A percentile compares a stretch with the other conserved stretches of the same genome.
Conservation (phyloP, 1,140 invertebrate genomes). For the Hestina assimilis region DNA sequence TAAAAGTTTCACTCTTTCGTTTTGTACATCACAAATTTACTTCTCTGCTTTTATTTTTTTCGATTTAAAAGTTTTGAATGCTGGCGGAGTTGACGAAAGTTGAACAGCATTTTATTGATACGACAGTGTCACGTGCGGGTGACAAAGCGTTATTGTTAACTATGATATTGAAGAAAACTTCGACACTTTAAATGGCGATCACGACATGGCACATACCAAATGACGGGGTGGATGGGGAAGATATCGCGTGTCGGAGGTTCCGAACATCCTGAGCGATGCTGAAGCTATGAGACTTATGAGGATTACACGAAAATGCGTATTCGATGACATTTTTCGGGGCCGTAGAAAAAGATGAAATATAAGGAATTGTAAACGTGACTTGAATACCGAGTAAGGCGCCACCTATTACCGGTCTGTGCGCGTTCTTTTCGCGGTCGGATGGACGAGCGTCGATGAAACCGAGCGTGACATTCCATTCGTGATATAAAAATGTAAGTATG, state of each 20-base stretch:
- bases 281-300: conserved; percentile 74
- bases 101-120: conserved; percentile 4
- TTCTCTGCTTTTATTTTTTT: too few species aligned
- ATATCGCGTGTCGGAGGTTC: conserved; percentile 44
- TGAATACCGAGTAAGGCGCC: conserved; percentile 62
- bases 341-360: conserved; percentile 78
- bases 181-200: conserved; percentile 51
- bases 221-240: conserved; percentile 43
- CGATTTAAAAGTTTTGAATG: too few species aligned
- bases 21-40: neutral
- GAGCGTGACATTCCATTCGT: conserved; percentile 73
- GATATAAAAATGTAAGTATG: conserved; percentile 78
- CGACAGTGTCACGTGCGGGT: conserved; percentile 21
- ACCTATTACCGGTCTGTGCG: conserved; percentile 72
- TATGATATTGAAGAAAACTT: conserved; percentile 30
- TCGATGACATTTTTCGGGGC: conserved; percentile 77
- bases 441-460: conserved; percentile 64
- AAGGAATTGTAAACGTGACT: conserved; percentile 76
- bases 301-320: conserved; percentile 78
- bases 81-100: too few species aligned
- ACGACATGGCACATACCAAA: conserved; percentile 57
- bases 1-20: conserved; percentile 5
- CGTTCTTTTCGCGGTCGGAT: conserved; percentile 72
- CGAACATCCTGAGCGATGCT: conserved; percentile 49
- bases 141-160: conserved; percentile 32